Conservation (phyloP, 2,888 invertebrate species). For the Cremastinae sp. region DNA sequence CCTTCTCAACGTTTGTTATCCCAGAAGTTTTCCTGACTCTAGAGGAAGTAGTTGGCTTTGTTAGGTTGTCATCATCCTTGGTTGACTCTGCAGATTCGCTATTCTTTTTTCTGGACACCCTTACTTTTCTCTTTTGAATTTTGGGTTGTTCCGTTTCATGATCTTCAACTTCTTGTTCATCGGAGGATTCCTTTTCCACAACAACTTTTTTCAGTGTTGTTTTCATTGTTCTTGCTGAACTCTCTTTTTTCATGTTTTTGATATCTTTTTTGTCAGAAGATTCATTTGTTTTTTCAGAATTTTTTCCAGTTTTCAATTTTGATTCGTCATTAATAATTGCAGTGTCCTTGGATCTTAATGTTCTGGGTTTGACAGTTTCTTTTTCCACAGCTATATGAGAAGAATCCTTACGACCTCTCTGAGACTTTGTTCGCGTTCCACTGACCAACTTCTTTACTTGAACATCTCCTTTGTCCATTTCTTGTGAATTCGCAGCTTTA, state of each 20-base stretch:
- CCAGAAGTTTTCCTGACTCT: neutral
- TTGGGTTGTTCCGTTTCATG: neutral
- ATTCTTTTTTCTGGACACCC: slow-evolving; percentile 7
- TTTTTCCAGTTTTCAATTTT: neutral
- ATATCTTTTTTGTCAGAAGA: neutral
- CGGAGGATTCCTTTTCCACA: neutral
- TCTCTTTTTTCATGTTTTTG: neutral
- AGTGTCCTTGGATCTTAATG: neutral
- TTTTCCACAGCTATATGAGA: no score
- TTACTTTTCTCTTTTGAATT: slow-evolving; percentile 12
- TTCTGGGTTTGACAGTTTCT: no score
- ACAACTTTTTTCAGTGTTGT: neutral
- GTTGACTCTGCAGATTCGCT: slow-evolving; percentile 9
- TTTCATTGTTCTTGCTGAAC: neutral
- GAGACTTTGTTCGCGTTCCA: neutral
- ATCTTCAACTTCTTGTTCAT: neutral
- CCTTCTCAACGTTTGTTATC: neutral
- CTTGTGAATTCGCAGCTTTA: neutral
- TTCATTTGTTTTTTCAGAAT: neutral
- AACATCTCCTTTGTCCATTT: neutral
- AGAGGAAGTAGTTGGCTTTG: neutral
- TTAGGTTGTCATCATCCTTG: neutral
- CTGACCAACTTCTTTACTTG: neutral
- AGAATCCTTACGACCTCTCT: no score
- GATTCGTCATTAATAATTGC: neutral